Conservation (phyloP, 2,113 vertebrate species). For the Clarias macrocephalus region DNA sequence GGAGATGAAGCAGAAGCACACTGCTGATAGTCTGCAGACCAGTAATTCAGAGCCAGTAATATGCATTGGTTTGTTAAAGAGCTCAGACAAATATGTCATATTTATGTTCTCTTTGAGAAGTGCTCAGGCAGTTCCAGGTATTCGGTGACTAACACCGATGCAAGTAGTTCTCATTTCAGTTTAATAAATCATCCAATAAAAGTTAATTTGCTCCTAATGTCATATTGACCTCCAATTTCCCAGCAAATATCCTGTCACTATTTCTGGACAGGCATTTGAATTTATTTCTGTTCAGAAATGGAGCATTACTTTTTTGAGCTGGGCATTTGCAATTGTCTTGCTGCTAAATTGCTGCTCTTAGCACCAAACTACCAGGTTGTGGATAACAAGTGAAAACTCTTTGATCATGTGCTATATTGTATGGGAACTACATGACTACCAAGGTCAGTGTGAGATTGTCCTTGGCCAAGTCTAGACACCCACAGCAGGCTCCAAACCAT, state of each 20-base stretch:
- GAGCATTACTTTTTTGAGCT: not conserved
- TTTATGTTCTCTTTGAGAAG: not conserved
- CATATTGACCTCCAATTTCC: not conserved
- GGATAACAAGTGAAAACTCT: not conserved
- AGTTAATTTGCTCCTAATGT: not conserved
- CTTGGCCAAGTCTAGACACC: slow-evolving; percentile 39
- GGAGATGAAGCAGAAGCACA: not conserved
- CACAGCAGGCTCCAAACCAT: slow-evolving; percentile 33
- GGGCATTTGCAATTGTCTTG: slow-evolving; percentile 26
- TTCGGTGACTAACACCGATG: not conserved
- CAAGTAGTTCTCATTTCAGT: not conserved
- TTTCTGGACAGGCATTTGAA: not conserved
- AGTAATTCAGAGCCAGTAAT: not conserved
- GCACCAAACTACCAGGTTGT: slow-evolving; percentile 9
- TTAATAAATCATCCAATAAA: slow-evolving; percentile 1
- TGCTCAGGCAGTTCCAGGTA: not conserved
- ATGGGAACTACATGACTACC: slow-evolving; percentile 28
- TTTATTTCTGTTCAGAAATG: slow-evolving; percentile 36
- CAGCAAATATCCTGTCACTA: not conserved
- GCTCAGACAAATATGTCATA: not conserved
- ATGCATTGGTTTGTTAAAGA: not conserved
- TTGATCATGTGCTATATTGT: not conserved
- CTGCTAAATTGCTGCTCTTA: slow-evolving; percentile 38
- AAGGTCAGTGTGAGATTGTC: slow-evolving; percentile 43
- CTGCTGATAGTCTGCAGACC: not conserved